Evolutionary conservation across 2,888 invertebrate species (phyloP).

Genomic region (Rhabditoides inermis): DNA sequence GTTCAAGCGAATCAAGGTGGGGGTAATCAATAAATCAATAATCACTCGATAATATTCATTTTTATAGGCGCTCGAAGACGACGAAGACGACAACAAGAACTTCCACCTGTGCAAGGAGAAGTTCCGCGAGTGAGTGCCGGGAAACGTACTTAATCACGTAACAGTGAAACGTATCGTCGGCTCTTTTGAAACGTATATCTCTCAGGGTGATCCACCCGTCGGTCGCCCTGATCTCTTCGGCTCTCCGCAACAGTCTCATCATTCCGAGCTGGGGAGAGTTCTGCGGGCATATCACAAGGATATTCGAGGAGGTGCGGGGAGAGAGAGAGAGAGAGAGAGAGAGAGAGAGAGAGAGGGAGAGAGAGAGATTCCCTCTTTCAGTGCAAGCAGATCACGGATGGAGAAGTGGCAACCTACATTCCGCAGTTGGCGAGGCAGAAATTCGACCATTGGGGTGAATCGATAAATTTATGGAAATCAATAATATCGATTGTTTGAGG

Average conservation of each 20-base stretch:
- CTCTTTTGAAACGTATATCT: background rate
- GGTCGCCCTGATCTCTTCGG: slow-evolving; percentile 39
- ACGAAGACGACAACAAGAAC: slow-evolving; percentile 28
- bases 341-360: too few relatives aligned
- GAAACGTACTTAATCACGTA: background rate
- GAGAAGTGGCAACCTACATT: slow-evolving; percentile 65
- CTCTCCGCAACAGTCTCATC: slow-evolving; percentile 66
- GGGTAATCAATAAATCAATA: too few relatives aligned
- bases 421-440: slow-evolving; percentile 77
- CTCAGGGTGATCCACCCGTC: slow-evolving; percentile 40
- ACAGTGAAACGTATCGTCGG: slow-evolving; percentile 1
- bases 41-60: too few relatives aligned
- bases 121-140: slow-evolving; percentile 42
- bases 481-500: too few relatives aligned
- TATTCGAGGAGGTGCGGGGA: slow-evolving; percentile 54
- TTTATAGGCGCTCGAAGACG: slow-evolving; percentile 13
- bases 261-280: slow-evolving; percentile 87
- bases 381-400: slow-evolving; percentile 16
- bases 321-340: background rate
- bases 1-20: slow-evolving; percentile 22
- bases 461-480: too few relatives aligned
- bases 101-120: slow-evolving; percentile 31
- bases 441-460: too few relatives aligned
- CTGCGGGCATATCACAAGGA: slow-evolving; percentile 80
- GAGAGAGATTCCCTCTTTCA: too few relatives aligned